Base-by-base conservation (phyloP, 2,113 vertebrate species). In the Proteles cristata region DNA sequence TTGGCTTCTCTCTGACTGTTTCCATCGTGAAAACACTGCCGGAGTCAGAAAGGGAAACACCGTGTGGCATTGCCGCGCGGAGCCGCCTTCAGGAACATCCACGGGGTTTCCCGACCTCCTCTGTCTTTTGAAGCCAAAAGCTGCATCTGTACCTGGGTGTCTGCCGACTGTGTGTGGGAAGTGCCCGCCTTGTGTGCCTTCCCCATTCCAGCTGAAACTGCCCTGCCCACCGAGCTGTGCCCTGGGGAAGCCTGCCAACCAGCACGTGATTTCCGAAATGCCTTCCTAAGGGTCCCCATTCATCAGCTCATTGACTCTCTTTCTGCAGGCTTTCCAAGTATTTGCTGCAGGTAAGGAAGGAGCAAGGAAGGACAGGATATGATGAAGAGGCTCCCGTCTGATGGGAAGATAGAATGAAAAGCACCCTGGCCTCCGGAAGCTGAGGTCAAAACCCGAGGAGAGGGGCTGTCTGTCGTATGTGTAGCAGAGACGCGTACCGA, bases 181-280 rank as follows among this genome's bases (percentile, higher is more conserved):
- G 31, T 33, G 35, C 61, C 31, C 17, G n/a, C 55, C 58, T 25
- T 11, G 4, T 1, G 21, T 7, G 35, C 10, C 71, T 55, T 1
- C 39, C 48, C 17, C 43, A 26, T n/a, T 45, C 50, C 26, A 4
- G 15, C 26, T 43, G 48, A 14, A 14, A 19, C 28, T 7, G 28
- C 11, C 33, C 16, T 6, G 16, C 3, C 71, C 71, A 25, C 71
- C 5, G 23, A 43, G 35, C 39, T 5, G 35, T 43, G 39, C 11
- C 26, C 5, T 3, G 0, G 19, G 79, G 90, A 45, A n/a, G 16
- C 7, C 0, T 0, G 9, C 55, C 14, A 10, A 28, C 35, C 9
- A 48, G 26, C 50, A 48, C 4, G 50, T 10, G 10, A 71, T 25
- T 73, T 25, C 26, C 11, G 50, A n/a, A 28, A 48, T 48, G 21